Base-by-base conservation (phyloP, 2,888 invertebrate genomes). In the Pteria penguin region DNA sequence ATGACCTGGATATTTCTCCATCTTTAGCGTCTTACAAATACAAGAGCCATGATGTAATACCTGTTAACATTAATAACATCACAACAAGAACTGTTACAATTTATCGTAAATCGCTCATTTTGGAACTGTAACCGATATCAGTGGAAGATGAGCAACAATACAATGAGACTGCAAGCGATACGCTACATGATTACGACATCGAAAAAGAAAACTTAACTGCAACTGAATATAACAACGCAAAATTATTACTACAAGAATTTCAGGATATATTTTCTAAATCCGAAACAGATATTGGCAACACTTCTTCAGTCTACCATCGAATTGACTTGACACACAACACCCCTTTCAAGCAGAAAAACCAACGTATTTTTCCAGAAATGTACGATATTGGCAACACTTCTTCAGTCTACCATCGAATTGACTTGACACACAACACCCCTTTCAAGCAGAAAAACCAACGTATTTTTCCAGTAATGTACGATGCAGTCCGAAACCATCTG, bases 1-100 rank as follows among this genome's bases (percentile, higher is more conserved):
- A 22, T 11, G 68, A 61, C 27, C 27, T 80, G 11, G 78, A 76
- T 54, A 69, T 80, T 14, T 65, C 76, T 1, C 76, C 75, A 31
- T 36, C 71, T 11, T 29, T 80, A 4, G 63, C n/a, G n/a, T n/a
- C n/a, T n/a, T n/a, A n/a, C n/a, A n/a, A n/a, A n/a, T n/a, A n/a
- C n/a, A n/a, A n/a, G n/a, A n/a, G n/a, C n/a, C n/a, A n/a, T 78
- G 57, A 57, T 22, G 57, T 8, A 8, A 57, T 57, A 22, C 22
- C 22, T 22, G 26, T 57, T 8, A 57, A 18, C 22, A 57, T 57
- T 22, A 57, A 22, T 22, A 57, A 57, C 26, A 57, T 57, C 22
- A 22, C 57, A 18, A 57, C 57, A 22, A n/a, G n/a, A n/a, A n/a
- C n/a, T n/a, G n/a, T n/a, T n/a, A n/a, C n/a, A n/a, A n/a, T 57